These are phyloP conservation scores for Chaetodon trifasciatus DNA, from an alignment of 2,797 vertebrate genomes.

Conservation along the genomic window DNA sequence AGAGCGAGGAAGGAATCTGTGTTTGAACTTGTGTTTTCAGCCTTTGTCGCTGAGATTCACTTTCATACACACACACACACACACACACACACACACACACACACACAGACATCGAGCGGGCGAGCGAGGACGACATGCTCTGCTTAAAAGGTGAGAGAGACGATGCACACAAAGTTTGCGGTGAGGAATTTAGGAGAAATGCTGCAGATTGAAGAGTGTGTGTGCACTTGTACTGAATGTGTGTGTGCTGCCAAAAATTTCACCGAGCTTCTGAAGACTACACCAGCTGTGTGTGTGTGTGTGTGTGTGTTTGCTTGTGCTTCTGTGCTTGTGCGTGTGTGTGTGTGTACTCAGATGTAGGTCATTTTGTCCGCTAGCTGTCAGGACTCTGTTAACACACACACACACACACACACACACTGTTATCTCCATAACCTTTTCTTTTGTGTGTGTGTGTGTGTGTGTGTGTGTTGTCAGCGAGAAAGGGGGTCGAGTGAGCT, in stretches of 20 bases:
- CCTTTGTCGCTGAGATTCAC: constrained; percentile 31
- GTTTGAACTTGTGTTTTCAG: constrained; percentile 65
- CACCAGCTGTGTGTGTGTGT: neutral
- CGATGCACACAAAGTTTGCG: neutral
- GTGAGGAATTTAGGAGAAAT: neutral
- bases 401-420: constrained; percentile 25
- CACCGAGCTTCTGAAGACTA: neutral
- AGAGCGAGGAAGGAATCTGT: constrained; percentile 39
- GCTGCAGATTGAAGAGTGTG: neutral
- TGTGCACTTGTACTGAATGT: neutral
- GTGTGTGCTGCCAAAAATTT: neutral
- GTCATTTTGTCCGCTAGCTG: constrained; percentile 36
- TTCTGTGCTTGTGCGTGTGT: neutral
- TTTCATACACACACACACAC: constrained; percentile 13
- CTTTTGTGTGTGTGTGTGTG: constrained; percentile 3
- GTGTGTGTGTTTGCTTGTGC: neutral
- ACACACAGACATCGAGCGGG: neutral
- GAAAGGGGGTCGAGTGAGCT: constrained; percentile 17
- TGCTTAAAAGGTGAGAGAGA: constrained; percentile 68
- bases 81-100: neutral
- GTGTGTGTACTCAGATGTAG: constrained; percentile 9
- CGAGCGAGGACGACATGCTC: constrained; percentile 61
- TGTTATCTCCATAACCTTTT: constrained; percentile 24
- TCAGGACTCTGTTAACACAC: constrained; percentile 23
- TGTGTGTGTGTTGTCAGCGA: neutral